Base-by-base conservation (phyloP, 2,797 vertebrate species). In the Anabacerthia variegaticeps region DNA sequence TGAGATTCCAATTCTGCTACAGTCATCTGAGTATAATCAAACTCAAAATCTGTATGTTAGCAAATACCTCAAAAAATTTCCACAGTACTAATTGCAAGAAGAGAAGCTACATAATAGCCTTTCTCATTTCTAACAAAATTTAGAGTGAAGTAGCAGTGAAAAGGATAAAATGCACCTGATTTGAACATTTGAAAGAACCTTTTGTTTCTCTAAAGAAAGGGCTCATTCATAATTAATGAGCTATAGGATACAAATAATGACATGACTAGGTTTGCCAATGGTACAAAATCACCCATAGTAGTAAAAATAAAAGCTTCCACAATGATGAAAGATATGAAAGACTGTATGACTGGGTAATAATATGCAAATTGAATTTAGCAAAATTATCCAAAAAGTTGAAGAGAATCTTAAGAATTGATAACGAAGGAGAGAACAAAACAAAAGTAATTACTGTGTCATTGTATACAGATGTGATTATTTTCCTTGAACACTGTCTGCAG, bases 151-250 rank as follows among this genome's bases (percentile, higher is more conserved):
- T 66, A 86, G 43, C 58, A 86, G 22, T 84, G 80, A 89, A 73
- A 88, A 92, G 56, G 68, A 72, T 92, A 83, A 93, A 95, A 83
- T 74, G 66, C 55, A 85, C 72, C 76, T 93, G 72, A 85, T 95
- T 43, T 83, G 41, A 93, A 68, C 68, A 87, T 67, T 91, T 75
- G 68, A 92, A 93, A 86, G 48, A 85, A 54, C 48, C 43, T 85
- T 92, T 83, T 95, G 79, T 95, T 91, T 92, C 39, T 90, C 82
- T 80, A 61, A 83, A 85, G 67, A 80, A 92, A 87, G 32, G 24
- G 30, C 37, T 92, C 2, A 5, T 93, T 93, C 78, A 72, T 95
- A 93, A 88, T 83, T 91, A 89, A 89, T 93, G 65, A 93, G 72
- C 30, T 77, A 36, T 51, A 89, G 81, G 78, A 89, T 71, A 91